phyloP scores from a whole-genome alignment of 2,113 vertebrate species.

The Phainopepla nitens region DNA sequence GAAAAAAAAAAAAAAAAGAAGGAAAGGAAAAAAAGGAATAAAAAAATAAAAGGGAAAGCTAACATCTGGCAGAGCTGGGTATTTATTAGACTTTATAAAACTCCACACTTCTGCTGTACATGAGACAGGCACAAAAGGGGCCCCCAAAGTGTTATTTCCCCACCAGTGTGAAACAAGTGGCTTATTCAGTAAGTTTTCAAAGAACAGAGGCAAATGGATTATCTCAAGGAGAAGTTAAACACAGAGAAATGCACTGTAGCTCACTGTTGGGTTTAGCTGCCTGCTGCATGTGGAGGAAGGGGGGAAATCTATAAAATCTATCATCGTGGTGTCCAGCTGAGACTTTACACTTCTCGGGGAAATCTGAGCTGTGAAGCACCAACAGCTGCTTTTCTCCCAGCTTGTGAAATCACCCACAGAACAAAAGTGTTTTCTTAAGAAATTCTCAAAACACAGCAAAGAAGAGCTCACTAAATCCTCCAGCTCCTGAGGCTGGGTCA shows the following conservation, averaged over 20 bases:
- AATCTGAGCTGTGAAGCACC: constrained; percentile 62
- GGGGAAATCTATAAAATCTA: constrained; percentile 67
- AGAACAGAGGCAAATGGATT: constrained; percentile 69
- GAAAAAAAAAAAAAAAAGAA: not conserved
- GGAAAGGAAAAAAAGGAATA: not conserved
- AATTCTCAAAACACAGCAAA: constrained; percentile 28
- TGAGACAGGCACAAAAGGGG: constrained; percentile 62
- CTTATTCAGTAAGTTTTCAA: constrained; percentile 73
- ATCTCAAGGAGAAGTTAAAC: constrained; percentile 62
- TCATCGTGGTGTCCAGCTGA: constrained; percentile 63
- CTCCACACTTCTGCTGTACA: constrained; percentile 54
- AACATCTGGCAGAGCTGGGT: constrained; percentile 61
- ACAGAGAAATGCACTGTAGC: constrained; percentile 45
- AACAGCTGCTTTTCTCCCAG: constrained; percentile 65
- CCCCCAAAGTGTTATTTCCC: constrained; percentile 68
- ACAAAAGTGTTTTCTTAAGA: constrained; percentile 48
- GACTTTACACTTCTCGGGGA: constrained; percentile 65
- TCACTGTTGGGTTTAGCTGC: constrained; percentile 57
- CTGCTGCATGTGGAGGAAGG: not conserved
- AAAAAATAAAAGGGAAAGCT: not conserved
- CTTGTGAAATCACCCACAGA: constrained; percentile 58
- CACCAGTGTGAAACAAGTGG: constrained; percentile 66
- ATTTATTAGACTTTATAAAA: constrained; percentile 67
- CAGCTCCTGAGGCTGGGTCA: not conserved
- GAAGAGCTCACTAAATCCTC: not conserved